These are phyloP conservation scores for Drosophila serrata DNA, from an alignment of 1,140 invertebrate genomes.

Conservation along the genomic window DNA sequence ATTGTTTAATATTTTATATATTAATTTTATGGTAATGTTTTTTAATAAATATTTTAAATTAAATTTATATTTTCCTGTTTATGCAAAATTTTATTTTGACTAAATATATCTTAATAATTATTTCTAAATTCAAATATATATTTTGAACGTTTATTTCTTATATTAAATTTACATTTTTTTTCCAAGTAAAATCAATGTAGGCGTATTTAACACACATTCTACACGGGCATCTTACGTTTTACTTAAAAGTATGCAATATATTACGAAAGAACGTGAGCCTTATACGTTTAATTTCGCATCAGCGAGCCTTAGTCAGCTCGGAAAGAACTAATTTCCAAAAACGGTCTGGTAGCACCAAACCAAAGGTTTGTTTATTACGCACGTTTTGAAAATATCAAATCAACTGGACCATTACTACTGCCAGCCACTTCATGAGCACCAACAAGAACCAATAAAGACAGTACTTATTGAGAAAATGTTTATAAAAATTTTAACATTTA, in stretches of 20 bases:
- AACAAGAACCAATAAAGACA: neutral
- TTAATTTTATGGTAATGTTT: too few relatives aligned
- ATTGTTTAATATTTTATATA: neutral
- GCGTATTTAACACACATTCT: neutral
- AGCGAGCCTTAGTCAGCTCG: neutral
- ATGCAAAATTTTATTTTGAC: too few relatives aligned
- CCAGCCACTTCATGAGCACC: neutral
- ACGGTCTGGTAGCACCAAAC: neutral
- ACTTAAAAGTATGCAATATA: constrained; percentile 10
- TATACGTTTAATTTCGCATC: neutral
- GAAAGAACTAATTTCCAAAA: neutral
- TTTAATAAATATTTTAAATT: too few relatives aligned
- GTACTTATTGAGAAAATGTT: neutral
- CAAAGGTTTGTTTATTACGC: neutral
- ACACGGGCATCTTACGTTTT: neutral
- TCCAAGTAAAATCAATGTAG: neutral
- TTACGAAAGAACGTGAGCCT: neutral
- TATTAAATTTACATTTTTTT: neutral
- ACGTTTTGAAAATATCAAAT: too few relatives aligned
- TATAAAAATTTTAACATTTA: constrained; percentile 20
- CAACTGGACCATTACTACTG: neutral
- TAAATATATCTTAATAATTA: too few relatives aligned
- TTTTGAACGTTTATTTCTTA: neutral
- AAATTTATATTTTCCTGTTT: too few relatives aligned
- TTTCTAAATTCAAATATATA: too few relatives aligned